phyloP scores from a whole-genome alignment of 2,888 invertebrate species.

The Cerastis rubricosa region DNA sequence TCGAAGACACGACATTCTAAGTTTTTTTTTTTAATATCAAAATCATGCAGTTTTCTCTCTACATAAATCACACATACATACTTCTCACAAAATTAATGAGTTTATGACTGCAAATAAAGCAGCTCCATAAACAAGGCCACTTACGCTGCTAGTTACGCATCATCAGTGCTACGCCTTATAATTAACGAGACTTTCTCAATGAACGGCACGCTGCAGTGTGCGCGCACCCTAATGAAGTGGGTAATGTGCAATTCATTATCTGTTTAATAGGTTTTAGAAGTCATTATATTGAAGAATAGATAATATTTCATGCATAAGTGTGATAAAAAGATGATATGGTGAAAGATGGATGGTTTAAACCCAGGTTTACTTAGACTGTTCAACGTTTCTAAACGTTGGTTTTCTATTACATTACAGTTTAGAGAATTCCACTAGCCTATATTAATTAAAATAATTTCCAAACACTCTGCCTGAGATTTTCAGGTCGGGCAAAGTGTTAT shows the following conservation, averaged over 20 bases:
- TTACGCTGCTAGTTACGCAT: constrained; percentile 47
- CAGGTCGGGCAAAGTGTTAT: no score
- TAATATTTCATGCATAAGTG: not conserved
- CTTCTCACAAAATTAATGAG: constrained; percentile 18
- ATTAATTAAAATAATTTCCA: no score
- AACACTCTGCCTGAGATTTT: no score
- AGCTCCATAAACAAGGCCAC: constrained; percentile 23
- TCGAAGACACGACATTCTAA: not conserved
- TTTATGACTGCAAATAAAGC: constrained; percentile 17
- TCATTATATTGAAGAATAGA: constrained; percentile 7
- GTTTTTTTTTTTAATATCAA: no score
- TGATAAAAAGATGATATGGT: not conserved
- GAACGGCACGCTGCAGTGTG: constrained; percentile 60
- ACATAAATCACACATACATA: not conserved
- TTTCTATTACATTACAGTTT: not conserved
- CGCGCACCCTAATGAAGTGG: constrained; percentile 64
- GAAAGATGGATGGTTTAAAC: not conserved
- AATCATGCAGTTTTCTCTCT: not conserved
- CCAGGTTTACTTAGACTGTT: not conserved
- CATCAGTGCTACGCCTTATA: constrained; percentile 61
- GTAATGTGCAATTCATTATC: constrained; percentile 39
- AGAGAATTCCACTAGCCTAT: not conserved
- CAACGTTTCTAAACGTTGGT: no score
- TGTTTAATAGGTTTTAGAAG: constrained; percentile 30
- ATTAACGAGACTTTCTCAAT: constrained; percentile 73